Evolutionary conservation across 2,888 invertebrate species (phyloP), one percentile per base, ranked within the genome.

Genomic region (Dryocosmus kuriphilus): DNA sequence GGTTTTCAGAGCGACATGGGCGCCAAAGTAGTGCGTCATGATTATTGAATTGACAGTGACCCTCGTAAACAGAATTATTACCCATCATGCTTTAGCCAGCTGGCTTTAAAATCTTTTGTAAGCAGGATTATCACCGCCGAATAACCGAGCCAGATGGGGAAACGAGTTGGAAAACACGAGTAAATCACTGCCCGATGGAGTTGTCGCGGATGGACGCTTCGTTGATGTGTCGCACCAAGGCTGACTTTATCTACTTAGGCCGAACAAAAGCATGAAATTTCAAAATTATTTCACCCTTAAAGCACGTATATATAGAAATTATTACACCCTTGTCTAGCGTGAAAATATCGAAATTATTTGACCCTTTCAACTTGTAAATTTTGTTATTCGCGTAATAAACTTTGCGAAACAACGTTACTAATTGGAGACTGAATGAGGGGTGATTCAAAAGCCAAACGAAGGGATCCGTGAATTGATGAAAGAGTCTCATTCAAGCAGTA

Each of bases 31-130:
- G 30, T 51, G 71, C 51, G 71, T 71, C 71, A 71, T 71, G 51
- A 71, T 71, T 51, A 71, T 71, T 71, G 71, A 71, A 51, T 71
- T 71, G 71, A 71, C 71, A 71, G 71, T 71, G 71, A 71, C 51
- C 71, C 71, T 55, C 51, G 51, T 71, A 71, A 71, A 71, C 71
- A 71, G 71, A 71, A 71, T 71, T 71, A 71, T 71, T 30, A 51
- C 51, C 71, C 71, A 30, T 71, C 30, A 51, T 55, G 71, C 51
- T 71, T 51, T 71, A 71, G 71, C 6, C 71, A 71, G 71, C n/a
- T 77, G 65, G 80, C 65, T 77, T 82, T 82, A 77, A 80, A 79
- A 80, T 75, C 77, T 77, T 79, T 81, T 80, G 80, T 82, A 78
- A 57, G 41, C 67, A 75, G 77, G 80, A 82, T 82, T 80, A 80